These are phyloP conservation scores for Ornithorhynchus anatinus DNA, from an alignment of 2,113 vertebrate species.

Conservation along the genomic window DNA sequence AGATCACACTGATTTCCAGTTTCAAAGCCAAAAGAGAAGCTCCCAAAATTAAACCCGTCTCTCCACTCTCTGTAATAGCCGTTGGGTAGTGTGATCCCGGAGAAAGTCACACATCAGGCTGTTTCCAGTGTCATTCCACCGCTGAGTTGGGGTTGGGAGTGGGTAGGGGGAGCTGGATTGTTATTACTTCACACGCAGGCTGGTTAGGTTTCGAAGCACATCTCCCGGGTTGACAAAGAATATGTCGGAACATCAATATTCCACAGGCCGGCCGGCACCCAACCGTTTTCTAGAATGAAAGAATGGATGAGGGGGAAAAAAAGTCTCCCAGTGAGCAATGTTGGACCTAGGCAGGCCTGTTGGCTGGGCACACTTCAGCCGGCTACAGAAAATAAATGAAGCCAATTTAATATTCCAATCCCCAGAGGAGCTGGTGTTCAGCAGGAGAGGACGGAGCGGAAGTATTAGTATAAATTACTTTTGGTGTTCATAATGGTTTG, in stretches of 20 bases:
- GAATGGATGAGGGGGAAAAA: background rate
- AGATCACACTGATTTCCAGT: too few relatives aligned
- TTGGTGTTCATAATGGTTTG: slow-evolving; percentile 32
- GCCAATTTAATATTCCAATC: slow-evolving; percentile 33
- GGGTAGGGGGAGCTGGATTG: too few relatives aligned
- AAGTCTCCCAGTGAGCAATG: background rate
- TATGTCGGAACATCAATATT: background rate
- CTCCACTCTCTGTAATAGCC: too few relatives aligned
- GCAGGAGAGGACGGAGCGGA: slow-evolving; percentile 43
- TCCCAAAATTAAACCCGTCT: too few relatives aligned
- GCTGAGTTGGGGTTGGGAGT: background rate
- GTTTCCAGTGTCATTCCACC: background rate
- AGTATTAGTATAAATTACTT: slow-evolving; percentile 49
- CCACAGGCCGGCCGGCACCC: background rate
- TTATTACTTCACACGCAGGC: background rate
- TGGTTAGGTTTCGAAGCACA: background rate
- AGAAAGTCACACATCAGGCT: background rate
- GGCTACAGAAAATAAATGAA: slow-evolving; percentile 38
- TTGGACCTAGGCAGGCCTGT: background rate
- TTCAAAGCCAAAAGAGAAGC: too few relatives aligned
- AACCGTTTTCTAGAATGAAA: background rate
- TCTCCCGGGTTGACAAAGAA: background rate
- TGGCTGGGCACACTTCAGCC: background rate
- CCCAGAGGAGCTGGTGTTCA: slow-evolving; percentile 29
- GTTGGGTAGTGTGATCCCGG: rapidly evolving